Evolutionary conservation across 2,888 invertebrate species (phyloP).

Genomic region (Copidosoma aretas): DNA sequence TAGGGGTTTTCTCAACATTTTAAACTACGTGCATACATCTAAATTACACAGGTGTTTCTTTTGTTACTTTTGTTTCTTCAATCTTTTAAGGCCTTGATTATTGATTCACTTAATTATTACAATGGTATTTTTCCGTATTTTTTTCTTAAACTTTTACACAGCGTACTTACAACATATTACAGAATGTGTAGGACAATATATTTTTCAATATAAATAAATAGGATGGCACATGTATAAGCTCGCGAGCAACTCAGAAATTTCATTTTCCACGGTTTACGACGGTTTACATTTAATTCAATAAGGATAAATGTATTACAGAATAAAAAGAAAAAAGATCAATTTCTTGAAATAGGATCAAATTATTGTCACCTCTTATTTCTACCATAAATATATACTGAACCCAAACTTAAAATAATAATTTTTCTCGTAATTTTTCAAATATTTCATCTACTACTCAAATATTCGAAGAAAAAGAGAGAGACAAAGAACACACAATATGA

Average conservation of each 20-base stretch:
- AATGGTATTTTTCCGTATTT: conserved; percentile 12
- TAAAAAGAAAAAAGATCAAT: too few relatives aligned
- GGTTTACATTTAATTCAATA: too few relatives aligned
- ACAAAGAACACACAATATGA: too few relatives aligned
- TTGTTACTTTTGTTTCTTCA: conserved; percentile 18
- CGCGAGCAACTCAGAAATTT: conserved; percentile 35
- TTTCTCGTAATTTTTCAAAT: too few relatives aligned
- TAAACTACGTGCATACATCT: conserved; percentile 45
- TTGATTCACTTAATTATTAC: conserved; percentile 8
- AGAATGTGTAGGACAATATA: conserved; percentile 38
- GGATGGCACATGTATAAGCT: conserved; percentile 49
- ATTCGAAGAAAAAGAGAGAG: too few relatives aligned
- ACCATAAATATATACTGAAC: too few relatives aligned
- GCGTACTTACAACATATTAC: conserved; percentile 38
- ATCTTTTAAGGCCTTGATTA: conserved; percentile 30
- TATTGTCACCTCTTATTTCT: too few relatives aligned
- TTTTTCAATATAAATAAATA: conserved; percentile 59
- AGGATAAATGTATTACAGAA: too few relatives aligned
- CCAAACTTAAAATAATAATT: too few relatives aligned
- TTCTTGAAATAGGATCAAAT: too few relatives aligned
- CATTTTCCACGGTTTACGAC: too few relatives aligned
- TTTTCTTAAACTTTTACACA: conserved; percentile 23
- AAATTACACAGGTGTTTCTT: conserved; percentile 33
- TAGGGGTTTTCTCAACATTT: conserved; percentile 45
- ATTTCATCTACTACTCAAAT: too few relatives aligned